Conservation (phyloP, 2,888 invertebrate genomes). For the Erebia epiphron region DNA sequence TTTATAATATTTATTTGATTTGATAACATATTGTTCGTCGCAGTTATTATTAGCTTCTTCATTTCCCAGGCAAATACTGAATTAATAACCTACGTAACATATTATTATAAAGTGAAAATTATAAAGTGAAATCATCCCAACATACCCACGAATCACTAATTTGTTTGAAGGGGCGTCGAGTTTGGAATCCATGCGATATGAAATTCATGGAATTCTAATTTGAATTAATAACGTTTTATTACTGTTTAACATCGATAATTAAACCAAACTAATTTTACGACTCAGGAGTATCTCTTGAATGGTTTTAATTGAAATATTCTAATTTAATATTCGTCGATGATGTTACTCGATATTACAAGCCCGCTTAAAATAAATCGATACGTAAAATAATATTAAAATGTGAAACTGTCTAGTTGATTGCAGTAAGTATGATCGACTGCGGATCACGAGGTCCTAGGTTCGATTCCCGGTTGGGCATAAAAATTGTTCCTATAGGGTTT, state of each 20-base stretch:
- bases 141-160: constrained; percentile 11
- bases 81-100: not conserved
- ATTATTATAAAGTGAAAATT: too few relatives aligned
- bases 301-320: not conserved
- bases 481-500: too few relatives aligned
- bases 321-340: not conserved
- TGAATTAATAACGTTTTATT: constrained; percentile 29
- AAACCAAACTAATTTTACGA: constrained; percentile 14
- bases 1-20: too few relatives aligned
- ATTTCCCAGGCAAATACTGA: not conserved
- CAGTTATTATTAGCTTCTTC: not conserved
- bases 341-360: not conserved
- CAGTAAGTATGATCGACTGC: too few relatives aligned
- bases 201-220: constrained; percentile 30
- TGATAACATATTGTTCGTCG: not conserved
- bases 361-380: too few relatives aligned
- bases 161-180: constrained; percentile 22
- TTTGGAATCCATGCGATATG: constrained; percentile 18
- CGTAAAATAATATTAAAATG: too few relatives aligned
- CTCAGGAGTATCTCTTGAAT: constrained; percentile 4
- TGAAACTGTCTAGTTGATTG: too few relatives aligned
- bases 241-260: constrained; percentile 19
- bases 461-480: too few relatives aligned
- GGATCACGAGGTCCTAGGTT: too few relatives aligned
- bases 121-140: not conserved